Evolutionary conservation across 2,797 vertebrate genomes (phyloP).

Genomic region (Sus cebifrons): DNA sequence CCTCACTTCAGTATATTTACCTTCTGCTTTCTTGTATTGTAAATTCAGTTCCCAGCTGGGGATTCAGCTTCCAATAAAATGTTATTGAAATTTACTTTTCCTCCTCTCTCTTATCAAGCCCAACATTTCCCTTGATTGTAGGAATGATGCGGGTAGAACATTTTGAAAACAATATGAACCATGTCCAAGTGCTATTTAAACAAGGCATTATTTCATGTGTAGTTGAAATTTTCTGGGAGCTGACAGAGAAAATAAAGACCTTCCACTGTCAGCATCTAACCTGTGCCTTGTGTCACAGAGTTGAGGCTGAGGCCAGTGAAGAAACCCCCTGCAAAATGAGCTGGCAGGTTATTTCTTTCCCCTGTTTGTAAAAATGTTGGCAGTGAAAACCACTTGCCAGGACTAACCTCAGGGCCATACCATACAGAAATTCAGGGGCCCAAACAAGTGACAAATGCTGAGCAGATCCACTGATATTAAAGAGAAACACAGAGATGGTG

Average conservation of each 20-base stretch:
- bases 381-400: constrained; percentile 2
- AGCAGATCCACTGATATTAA: not conserved
- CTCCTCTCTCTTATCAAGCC: constrained; percentile 36
- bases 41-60: constrained; percentile 74
- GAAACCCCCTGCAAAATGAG: not conserved
- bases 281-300: not conserved
- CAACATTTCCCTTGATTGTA: constrained; percentile 67
- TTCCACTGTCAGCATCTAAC: not conserved
- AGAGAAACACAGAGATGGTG: not conserved
- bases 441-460: not conserved
- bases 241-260: not conserved
- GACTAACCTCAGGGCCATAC: not conserved
- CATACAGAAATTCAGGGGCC: not conserved
- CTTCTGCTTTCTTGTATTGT: constrained; percentile 72
- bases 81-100: constrained; percentile 74
- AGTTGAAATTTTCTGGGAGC: constrained; percentile 5
- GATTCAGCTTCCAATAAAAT: constrained; percentile 67
- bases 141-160: not conserved
- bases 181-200: constrained; percentile 64
- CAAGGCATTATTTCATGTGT: constrained; percentile 55
- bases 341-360: constrained; percentile 30
- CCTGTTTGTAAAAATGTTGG: constrained; percentile 6
- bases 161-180: constrained; percentile 57
- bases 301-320: not conserved
- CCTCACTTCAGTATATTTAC: constrained; percentile 22